Base-by-base conservation (phyloP, 2,113 vertebrate species). In the Hipposideros armiger region DNA sequence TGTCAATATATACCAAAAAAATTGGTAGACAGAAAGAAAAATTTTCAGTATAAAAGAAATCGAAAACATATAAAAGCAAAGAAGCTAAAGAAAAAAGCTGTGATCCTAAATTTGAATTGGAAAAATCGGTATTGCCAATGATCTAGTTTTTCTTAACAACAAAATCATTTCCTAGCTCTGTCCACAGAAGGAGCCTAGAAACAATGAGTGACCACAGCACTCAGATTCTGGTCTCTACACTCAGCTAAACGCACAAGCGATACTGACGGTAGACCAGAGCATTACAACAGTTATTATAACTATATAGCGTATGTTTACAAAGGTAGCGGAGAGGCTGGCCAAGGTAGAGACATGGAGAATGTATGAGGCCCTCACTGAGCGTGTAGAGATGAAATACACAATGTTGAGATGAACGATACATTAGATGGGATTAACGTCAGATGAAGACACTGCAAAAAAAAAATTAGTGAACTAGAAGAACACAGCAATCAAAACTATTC, bases 291-390 rank as follows among this genome's bases (percentile, higher is more conserved):
- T 5, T 19, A 11, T 1, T 5, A 0, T 56, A 28, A 20, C 28
- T 22, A 4, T 17, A 11, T 0, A 14, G 16, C 3, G 26, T 4
- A 2, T 4, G 8, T 22, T 22, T 16, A 36, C 19, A 10, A 40
- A 54, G 40, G 56, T 0, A 20, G 73, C 58, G 40, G 60, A 45
- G 10, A 74, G 32, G 7, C 2, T 32, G 70, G 13, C 8, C 50
- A 1, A 3, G 26, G 36, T 24, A 7, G 56, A 32, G 50, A 26
- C 5, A 0, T 3, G 16, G n/a, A 40, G 40, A 54, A 56, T 0
- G 1, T 0, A 13, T 1, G 78, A 32, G 50, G 36, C 26, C 45
- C 67, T 47, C 52, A 9, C 0, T 4, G 24, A 11, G 32, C 54
- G 26, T 66, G 30, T 0, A n/a, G 77, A 13, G 3, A 7, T 24